A percentile compares a stretch with the other conserved stretches of the same genome.
Conservation (phyloP, 1,140 invertebrate species). For the Riptortus pedestris region DNA sequence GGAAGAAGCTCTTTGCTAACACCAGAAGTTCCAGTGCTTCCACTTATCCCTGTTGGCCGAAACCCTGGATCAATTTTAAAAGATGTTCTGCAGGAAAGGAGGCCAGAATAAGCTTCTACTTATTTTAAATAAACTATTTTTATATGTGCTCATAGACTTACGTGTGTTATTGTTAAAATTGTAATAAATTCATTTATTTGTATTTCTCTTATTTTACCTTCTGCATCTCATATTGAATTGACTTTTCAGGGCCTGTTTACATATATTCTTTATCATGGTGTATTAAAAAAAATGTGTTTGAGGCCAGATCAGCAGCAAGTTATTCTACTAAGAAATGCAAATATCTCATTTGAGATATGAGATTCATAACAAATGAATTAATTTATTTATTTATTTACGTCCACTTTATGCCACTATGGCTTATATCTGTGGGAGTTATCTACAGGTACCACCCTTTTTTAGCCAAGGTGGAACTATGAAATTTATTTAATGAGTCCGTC, state of each 20-base stretch:
- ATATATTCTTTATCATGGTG: neutral
- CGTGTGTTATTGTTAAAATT: neutral
- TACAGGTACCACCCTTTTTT: too few species aligned
- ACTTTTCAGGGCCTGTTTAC: neutral
- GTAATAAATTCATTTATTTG: neutral
- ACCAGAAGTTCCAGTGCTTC: slow-evolving; percentile 3
- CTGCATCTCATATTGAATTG: neutral
- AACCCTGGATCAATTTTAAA: slow-evolving; percentile 25
- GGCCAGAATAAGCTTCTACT: slow-evolving; percentile 6
- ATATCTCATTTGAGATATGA: too few species aligned
- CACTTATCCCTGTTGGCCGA: slow-evolving; percentile 6
- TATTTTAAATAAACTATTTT: neutral
- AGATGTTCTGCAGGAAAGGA: slow-evolving; percentile 24
- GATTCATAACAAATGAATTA: too few species aligned
- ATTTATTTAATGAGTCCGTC: too few species aligned
- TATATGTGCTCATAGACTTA: neutral
- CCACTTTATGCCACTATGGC: too few species aligned
- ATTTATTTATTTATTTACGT: too few species aligned
- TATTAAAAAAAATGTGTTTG: neutral
- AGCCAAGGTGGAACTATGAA: too few species aligned
- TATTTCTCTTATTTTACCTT: neutral
- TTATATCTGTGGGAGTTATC: too few species aligned
- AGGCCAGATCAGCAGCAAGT: too few species aligned
- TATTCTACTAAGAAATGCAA: too few species aligned
- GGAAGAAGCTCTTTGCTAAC: neutral